Evolutionary conservation across 2,888 invertebrate species (phyloP).

Genomic region (Nysson spinosus): DNA sequence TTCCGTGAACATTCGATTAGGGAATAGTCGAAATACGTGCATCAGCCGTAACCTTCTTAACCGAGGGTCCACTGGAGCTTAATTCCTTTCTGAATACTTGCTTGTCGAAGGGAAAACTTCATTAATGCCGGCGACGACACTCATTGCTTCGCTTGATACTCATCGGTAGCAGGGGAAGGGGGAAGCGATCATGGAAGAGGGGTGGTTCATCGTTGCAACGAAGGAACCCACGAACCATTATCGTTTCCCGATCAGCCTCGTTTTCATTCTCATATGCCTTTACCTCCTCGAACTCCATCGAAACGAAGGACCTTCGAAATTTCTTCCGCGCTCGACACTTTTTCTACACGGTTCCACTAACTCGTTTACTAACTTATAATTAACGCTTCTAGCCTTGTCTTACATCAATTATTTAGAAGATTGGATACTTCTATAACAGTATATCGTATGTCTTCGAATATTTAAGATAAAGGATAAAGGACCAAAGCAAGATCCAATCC

Average conservation of each 20-base stretch:
- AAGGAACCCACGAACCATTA: slow-evolving; percentile 23
- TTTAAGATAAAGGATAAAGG: too few relatives aligned
- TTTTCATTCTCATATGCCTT: not conserved
- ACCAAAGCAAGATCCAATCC: too few relatives aligned
- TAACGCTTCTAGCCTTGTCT: slow-evolving; percentile 6
- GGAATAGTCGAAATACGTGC: not conserved
- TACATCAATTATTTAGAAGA: too few relatives aligned
- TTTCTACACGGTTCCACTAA: not conserved
- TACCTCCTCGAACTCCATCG: not conserved
- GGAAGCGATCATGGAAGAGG: not conserved
- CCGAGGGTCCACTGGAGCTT: slow-evolving; percentile 16
- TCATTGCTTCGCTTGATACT: slow-evolving; percentile 53
- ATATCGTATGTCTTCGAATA: too few relatives aligned
- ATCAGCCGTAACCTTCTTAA: slow-evolving; percentile 19
- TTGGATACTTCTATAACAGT: too few relatives aligned
- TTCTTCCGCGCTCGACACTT: not conserved
- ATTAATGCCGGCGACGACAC: slow-evolving; percentile 45
- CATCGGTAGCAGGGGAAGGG: slow-evolving; percentile 17
- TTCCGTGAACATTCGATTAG: too few relatives aligned
- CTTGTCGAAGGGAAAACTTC: slow-evolving; percentile 41
- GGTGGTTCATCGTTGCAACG: slow-evolving; percentile 15
- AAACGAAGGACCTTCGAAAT: slow-evolving; percentile 8
- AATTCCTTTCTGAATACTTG: slow-evolving; percentile 47
- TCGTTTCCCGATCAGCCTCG: slow-evolving; percentile 2
- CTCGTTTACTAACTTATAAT: slow-evolving; percentile 5